Evolutionary conservation across 2,113 vertebrate genomes (phyloP).

Genomic region (Lutjanus erythropterus): DNA sequence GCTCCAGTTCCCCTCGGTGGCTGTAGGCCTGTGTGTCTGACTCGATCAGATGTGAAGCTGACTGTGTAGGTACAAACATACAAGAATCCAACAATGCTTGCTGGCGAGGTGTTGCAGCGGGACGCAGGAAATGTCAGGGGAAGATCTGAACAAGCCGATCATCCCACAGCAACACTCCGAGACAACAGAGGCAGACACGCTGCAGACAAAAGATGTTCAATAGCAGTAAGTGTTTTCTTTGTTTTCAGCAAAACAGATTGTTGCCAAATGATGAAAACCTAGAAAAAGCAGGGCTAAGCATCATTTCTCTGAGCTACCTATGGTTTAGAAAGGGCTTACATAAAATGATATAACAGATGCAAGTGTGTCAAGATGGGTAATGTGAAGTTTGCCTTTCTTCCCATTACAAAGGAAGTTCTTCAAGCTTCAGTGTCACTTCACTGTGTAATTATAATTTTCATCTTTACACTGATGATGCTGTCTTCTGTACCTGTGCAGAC

Average conservation of each 20-base stretch:
- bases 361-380: no score
- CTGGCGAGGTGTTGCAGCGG: slow-evolving; percentile 21
- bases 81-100: not conserved
- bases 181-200: not conserved
- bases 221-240: not conserved
- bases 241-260: not conserved
- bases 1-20: slow-evolving; percentile 25
- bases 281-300: not conserved
- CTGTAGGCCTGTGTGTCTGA: slow-evolving; percentile 59
- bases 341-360: no score
- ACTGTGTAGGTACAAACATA: slow-evolving; percentile 16
- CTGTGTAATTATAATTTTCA: no score
- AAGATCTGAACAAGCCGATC: not conserved
- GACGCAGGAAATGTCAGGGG: slow-evolving; percentile 1
- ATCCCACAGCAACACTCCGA: not conserved
- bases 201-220: not conserved
- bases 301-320: no score
- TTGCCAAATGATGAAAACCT: not conserved
- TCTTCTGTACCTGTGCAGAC: no score
- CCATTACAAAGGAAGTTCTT: no score
- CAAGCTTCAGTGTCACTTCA: no score
- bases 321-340: no score
- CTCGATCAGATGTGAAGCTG: slow-evolving; percentile 54
- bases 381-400: no score
- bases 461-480: no score